Evolutionary conservation across 1,140 invertebrate species (phyloP).

Genomic region (Drosophila repleta): DNA sequence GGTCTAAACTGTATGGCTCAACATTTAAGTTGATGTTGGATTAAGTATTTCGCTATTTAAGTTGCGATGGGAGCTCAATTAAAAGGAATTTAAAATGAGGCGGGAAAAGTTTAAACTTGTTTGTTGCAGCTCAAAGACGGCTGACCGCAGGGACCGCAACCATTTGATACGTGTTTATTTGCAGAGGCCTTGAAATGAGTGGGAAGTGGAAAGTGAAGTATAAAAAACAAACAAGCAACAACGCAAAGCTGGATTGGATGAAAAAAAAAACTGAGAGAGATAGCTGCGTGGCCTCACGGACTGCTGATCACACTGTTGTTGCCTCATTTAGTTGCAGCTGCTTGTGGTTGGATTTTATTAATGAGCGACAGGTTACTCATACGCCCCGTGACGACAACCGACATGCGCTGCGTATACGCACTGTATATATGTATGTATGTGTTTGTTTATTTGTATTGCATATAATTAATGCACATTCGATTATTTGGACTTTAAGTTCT

Average conservation of each 20-base stretch:
- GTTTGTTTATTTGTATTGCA: conserved; percentile 5
- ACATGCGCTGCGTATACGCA: background rate
- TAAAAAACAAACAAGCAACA: conserved; percentile 4
- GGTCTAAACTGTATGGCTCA: conserved; percentile 47
- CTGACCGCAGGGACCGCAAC: conserved; percentile 63
- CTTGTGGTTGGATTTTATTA: conserved; percentile 48
- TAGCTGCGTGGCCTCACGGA: background rate
- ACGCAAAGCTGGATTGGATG: background rate
- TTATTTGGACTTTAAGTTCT: conserved; percentile 45
- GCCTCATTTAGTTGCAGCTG: conserved; percentile 30
- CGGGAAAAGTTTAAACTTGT: conserved; percentile 20
- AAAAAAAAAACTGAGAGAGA: background rate
- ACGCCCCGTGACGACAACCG: conserved; percentile 24
- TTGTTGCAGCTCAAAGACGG: conserved; percentile 47
- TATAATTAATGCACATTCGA: conserved; percentile 60
- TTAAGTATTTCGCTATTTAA: conserved; percentile 29
- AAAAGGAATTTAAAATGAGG: conserved; percentile 21
- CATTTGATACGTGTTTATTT: conserved; percentile 57
- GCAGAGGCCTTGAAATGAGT: background rate
- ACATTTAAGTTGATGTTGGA: conserved; percentile 19
- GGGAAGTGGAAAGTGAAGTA: background rate
- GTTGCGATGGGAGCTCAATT: background rate
- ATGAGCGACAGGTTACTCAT: conserved; percentile 32
- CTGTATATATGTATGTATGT: background rate
- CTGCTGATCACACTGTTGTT: conserved; percentile 27